Evolutionary conservation across 2,113 vertebrate genomes (phyloP).

Genomic region (Haemorhous mexicanus): DNA sequence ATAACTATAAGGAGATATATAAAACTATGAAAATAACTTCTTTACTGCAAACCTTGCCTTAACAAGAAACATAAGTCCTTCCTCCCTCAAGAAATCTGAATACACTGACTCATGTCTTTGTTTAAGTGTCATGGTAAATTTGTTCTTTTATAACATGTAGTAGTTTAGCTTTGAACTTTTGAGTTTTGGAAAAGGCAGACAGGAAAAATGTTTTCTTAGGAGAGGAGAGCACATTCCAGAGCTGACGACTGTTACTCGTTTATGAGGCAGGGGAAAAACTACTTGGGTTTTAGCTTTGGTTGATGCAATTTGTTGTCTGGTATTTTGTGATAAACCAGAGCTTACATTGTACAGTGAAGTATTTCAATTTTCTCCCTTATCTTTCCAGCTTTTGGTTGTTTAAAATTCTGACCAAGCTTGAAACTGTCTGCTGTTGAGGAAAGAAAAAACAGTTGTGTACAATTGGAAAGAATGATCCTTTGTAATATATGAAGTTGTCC

Average conservation of each 20-base stretch:
- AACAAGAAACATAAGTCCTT: constrained; percentile 69
- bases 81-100: constrained; percentile 65
- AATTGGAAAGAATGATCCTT: neutral
- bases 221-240: constrained; percentile 66
- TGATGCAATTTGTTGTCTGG: constrained; percentile 49
- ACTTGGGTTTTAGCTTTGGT: neutral
- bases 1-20: constrained; percentile 47
- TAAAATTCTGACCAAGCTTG: neutral
- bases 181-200: constrained; percentile 70
- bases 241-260: constrained; percentile 54
- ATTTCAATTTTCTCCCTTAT: neutral
- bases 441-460: neutral
- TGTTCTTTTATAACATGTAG: constrained; percentile 71
- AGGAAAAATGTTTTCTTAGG: constrained; percentile 73
- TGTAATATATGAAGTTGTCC: neutral
- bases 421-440: neutral
- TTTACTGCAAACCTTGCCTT: constrained; percentile 58
- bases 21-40: constrained; percentile 54
- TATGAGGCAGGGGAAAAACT: neutral
- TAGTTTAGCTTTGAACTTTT: constrained; percentile 76
- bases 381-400: neutral
- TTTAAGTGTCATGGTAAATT: constrained; percentile 74
- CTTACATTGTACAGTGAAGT: constrained; percentile 24
- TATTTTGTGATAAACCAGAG: constrained; percentile 35
- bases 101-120: constrained; percentile 71